phyloP scores from a whole-genome alignment of 2,113 vertebrate genomes.

The Neodon shergylaensis region DNA sequence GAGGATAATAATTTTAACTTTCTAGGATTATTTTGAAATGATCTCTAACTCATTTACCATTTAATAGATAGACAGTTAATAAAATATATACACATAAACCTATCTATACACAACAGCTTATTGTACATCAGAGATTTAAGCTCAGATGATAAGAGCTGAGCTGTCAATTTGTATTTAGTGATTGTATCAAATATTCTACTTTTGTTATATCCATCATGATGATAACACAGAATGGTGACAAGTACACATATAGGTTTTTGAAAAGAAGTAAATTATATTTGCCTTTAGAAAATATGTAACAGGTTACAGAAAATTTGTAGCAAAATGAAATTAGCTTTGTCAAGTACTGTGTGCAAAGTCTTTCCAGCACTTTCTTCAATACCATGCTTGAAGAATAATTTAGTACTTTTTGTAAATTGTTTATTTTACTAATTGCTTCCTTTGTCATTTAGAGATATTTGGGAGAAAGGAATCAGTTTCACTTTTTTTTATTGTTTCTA shows the following conservation, averaged over 20 bases:
- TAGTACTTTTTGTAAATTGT: background rate
- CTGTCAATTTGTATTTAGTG: background rate
- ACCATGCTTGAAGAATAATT: background rate
- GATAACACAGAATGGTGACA: background rate
- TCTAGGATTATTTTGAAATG: background rate
- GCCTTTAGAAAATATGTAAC: background rate
- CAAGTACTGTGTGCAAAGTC: background rate
- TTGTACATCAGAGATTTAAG: background rate
- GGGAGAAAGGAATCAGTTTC: background rate
- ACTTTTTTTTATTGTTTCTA: background rate
- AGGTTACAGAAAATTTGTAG: background rate
- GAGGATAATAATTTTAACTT: background rate
- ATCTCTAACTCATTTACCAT: background rate
- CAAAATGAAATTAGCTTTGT: background rate
- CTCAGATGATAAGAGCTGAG: accelerated
- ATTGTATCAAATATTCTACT: background rate
- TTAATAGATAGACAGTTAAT: background rate
- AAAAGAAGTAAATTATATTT: slow-evolving; percentile 6
- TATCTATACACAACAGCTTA: background rate
- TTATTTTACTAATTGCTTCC: background rate
- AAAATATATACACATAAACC: background rate
- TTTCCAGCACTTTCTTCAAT: background rate
- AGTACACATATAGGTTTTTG: background rate
- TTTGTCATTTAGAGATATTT: background rate
- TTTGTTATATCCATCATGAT: background rate